Evolutionary conservation across 2,888 invertebrate species (phyloP).

Genomic region (Pyrocoelia pectoralis): DNA sequence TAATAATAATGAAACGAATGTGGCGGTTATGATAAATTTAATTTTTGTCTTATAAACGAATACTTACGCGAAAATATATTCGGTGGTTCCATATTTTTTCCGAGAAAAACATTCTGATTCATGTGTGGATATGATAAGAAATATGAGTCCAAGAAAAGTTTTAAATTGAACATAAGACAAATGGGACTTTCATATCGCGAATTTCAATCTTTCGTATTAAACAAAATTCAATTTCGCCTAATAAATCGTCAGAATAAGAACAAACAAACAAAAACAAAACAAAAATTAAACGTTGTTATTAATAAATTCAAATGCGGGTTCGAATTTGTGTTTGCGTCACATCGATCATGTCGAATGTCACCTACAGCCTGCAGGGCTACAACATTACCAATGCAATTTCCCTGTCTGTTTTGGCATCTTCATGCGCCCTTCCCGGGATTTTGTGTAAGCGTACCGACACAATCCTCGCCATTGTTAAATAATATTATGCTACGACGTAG

Average conservation of each 20-base stretch:
- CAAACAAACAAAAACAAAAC: not conserved
- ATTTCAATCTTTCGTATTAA: constrained; percentile 45
- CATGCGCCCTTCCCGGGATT: constrained; percentile 3
- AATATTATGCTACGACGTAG: constrained; percentile 8
- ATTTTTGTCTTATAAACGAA: constrained; percentile 14
- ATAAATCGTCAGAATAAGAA: not conserved
- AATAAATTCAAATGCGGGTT: constrained; percentile 16
- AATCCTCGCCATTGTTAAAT: constrained; percentile 3
- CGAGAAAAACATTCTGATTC: constrained; percentile 45
- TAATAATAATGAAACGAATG: constrained; percentile 9
- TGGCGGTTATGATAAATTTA: constrained; percentile 5
- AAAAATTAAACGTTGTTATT: constrained; percentile 12
- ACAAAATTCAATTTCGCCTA: constrained; percentile 15
- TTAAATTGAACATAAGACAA: constrained; percentile 46
- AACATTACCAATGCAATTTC: constrained; percentile 50
- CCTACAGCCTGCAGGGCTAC: constrained; percentile 41
- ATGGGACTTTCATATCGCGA: constrained; percentile 46
- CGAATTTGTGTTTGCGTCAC: constrained; percentile 25
- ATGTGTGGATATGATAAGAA: constrained; percentile 52
- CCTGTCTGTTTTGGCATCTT: constrained; percentile 29
- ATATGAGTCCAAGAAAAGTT: constrained; percentile 49
- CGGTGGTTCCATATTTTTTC: constrained; percentile 36
- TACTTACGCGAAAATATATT: constrained; percentile 27
- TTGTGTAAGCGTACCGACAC: not conserved
- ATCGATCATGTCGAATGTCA: constrained; percentile 40